A percentile compares a stretch with the other conserved stretches of the same genome.
Conservation (phyloP, 2,797 vertebrate genomes). For the Urocyon cinereoargenteus region DNA sequence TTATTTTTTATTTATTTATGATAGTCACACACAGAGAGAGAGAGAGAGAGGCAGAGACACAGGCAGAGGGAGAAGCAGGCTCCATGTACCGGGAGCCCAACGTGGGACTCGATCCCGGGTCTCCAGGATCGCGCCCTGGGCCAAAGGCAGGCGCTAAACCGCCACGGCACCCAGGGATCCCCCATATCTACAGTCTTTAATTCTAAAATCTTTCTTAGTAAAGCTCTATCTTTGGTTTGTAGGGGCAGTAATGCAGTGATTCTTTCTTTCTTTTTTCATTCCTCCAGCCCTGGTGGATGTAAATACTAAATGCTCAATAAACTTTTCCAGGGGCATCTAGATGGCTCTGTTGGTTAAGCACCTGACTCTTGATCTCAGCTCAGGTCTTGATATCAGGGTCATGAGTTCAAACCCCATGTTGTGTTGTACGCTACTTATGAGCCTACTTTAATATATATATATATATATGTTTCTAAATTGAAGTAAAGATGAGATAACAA, state of each 20-base stretch:
- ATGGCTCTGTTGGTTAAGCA: not conserved
- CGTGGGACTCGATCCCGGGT: too few relatives aligned
- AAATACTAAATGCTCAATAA: conserved; percentile 25
- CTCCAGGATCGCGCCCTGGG: too few relatives aligned
- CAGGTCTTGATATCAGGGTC: not conserved
- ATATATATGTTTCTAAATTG: not conserved
- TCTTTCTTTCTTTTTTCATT: not conserved
- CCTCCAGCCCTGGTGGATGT: not conserved
- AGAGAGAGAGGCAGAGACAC: too few relatives aligned
- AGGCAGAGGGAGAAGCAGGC: too few relatives aligned
- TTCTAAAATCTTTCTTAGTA: not conserved
- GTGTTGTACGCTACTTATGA: not conserved
- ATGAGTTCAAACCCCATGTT: not conserved
- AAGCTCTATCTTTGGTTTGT: not conserved
- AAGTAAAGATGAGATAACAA: conserved; percentile 22
- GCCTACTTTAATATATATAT: too few relatives aligned
- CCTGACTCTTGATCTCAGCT: not conserved
- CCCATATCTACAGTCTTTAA: not conserved
- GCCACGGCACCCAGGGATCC: too few relatives aligned
- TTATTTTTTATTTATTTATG: too few relatives aligned
- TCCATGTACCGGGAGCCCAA: too few relatives aligned
- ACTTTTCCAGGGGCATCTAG: not conserved
- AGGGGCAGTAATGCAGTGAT: not conserved
- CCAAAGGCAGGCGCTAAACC: too few relatives aligned
- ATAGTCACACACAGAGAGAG: too few relatives aligned